phyloP scores from a whole-genome alignment of 2,797 vertebrate species.

The Acanthurus tractus region DNA sequence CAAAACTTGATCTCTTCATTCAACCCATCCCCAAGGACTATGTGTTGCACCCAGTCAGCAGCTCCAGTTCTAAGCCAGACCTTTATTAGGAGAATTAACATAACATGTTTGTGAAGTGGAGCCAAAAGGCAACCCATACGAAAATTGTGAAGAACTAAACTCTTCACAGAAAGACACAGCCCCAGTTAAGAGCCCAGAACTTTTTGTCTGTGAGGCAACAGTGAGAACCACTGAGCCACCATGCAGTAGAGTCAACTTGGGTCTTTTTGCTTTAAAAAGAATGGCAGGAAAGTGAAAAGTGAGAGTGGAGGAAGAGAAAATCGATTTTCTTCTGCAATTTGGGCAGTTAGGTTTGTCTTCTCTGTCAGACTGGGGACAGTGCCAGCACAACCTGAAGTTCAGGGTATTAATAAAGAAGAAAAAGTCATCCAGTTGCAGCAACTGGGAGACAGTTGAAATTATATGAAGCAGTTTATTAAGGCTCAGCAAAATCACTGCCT shows the following conservation, averaged over 20 bases:
- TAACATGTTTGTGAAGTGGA: no score
- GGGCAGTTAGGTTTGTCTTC: slow-evolving; percentile 33
- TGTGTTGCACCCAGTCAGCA: no score
- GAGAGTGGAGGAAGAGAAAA: slow-evolving; percentile 16
- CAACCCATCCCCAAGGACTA: no score
- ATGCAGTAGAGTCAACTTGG: not conserved
- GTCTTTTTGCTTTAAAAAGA: slow-evolving; percentile 18
- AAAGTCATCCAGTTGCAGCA: slow-evolving; percentile 17
- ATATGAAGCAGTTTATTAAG: slow-evolving; percentile 18
- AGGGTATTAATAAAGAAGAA: slow-evolving; percentile 13
- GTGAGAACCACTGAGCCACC: no score
- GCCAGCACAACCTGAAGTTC: slow-evolving; percentile 18
- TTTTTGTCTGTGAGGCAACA: no score
- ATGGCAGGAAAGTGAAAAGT: not conserved
- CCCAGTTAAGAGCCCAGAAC: no score
- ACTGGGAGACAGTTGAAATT: not conserved
- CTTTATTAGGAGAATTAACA: no score
- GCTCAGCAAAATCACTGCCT: slow-evolving; percentile 10
- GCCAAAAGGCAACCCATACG: no score
- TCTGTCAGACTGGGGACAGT: slow-evolving; percentile 16
- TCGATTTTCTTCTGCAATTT: slow-evolving; percentile 21
- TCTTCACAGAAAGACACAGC: no score
- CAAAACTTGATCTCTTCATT: no score
- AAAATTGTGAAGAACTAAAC: no score
- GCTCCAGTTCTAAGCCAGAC: no score